Evolutionary conservation across 2,797 vertebrate genomes (phyloP).

Genomic region (Chaunax sp.): DNA sequence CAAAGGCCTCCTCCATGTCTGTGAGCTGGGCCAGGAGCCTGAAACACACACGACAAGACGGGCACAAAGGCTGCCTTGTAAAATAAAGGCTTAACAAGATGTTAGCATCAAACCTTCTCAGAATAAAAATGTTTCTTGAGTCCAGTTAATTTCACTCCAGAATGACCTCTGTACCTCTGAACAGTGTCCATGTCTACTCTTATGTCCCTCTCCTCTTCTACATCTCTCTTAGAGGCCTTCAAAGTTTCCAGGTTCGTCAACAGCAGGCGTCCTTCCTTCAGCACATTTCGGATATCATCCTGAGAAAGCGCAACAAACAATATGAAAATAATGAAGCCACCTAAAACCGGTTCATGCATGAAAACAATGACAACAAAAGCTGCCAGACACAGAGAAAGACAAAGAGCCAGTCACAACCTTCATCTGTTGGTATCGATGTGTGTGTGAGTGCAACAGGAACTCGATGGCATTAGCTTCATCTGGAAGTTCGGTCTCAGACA

Average conservation of each 20-base stretch:
- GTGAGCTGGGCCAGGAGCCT: constrained; percentile 93
- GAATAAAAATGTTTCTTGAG: neutral
- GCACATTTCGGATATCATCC: constrained; percentile 90
- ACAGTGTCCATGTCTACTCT: constrained; percentile 91
- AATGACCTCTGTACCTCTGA: constrained; percentile 82
- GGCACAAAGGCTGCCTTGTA: neutral
- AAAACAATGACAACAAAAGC: neutral
- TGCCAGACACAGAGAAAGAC: neutral
- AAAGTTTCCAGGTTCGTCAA: constrained; percentile 89
- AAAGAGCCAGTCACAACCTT: constrained; percentile 82
- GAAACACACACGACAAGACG: constrained; percentile 25
- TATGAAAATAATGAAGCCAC: neutral
- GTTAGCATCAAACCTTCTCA: neutral
- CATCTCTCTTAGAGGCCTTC: constrained; percentile 75
- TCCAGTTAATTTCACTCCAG: neutral
- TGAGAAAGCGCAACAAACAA: constrained; percentile 56
- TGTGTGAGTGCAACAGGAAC: constrained; percentile 88
- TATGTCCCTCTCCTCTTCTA: constrained; percentile 80
- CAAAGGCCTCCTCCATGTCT: constrained; percentile 97
- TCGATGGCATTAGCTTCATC: constrained; percentile 90
- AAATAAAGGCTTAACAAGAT: constrained; percentile 2
- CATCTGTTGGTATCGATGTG: constrained; percentile 90
- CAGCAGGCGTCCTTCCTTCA: constrained; percentile 91
- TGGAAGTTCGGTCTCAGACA: constrained; percentile 92
- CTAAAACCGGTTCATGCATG: neutral